These are phyloP conservation scores for Aspidiotus rigidus DNA, from an alignment of 2,888 invertebrate genomes.

Conservation along the genomic window DNA sequence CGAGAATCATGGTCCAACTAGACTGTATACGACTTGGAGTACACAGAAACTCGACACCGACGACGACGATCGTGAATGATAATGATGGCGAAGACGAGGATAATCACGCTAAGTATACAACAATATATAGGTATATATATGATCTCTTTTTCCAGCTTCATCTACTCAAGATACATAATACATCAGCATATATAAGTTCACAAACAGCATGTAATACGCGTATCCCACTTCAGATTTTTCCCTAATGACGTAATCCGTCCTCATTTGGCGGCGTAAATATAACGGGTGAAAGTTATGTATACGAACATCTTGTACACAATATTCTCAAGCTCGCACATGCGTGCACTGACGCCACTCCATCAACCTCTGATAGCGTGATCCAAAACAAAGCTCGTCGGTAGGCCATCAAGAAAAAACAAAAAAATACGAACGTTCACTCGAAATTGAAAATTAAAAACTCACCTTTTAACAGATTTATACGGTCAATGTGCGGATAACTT, in stretches of 20 bases:
- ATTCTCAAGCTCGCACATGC: no score
- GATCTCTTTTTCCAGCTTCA: slow-evolving; percentile 1
- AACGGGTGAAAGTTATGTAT: slow-evolving; percentile 1
- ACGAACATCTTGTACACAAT: background rate
- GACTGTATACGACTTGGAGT: no score
- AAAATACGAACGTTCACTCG: background rate
- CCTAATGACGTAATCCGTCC: slow-evolving; percentile 2
- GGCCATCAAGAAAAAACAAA: background rate
- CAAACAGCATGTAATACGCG: background rate
- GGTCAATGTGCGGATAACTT: slow-evolving; percentile 15
- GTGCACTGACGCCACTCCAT: no score
- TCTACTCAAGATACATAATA: background rate
- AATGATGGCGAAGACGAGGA: no score
- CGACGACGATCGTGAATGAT: no score
- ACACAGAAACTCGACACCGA: no score
- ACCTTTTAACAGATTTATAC: slow-evolving; percentile 13
- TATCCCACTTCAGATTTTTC: slow-evolving; percentile 3
- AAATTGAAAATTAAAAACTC: background rate
- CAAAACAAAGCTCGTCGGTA: background rate
- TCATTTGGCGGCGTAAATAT: background rate
- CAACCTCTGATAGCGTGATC: no score
- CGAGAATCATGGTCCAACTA: no score
- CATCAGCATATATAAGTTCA: no score
- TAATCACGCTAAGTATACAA: no score
- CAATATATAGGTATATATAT: background rate